Percentiles rank a stretch among this genome's conserved stretches.
Evolutionary conservation across 2,888 invertebrate species (phyloP).

Genomic region (Zygogramma bicolorata): DNA sequence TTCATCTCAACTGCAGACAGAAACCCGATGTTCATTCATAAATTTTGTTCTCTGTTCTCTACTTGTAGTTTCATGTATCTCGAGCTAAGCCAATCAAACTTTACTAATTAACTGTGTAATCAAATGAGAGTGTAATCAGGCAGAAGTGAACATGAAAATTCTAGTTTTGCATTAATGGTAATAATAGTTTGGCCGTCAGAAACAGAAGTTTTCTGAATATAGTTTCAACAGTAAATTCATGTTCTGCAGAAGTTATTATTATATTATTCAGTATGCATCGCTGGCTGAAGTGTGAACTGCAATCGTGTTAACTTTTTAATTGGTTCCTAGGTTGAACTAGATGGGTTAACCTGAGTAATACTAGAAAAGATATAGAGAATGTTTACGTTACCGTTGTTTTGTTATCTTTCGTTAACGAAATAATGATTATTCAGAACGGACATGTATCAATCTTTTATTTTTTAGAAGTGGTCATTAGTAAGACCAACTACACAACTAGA

Average conservation of each 20-base stretch:
- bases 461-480: no score
- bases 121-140: constrained; percentile 42
- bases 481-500: no score
- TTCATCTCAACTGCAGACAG: no score
- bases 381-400: not conserved
- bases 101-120: constrained; percentile 48
- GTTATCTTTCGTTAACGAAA: no score
- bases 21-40: no score
- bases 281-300: not conserved
- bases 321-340: not conserved
- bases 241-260: constrained; percentile 4
- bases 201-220: constrained; percentile 16
- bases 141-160: constrained; percentile 42
- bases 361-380: not conserved
- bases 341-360: not conserved
- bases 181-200: constrained; percentile 35
- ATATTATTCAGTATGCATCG: not conserved
- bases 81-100: constrained; percentile 47
- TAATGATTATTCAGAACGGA: no score
- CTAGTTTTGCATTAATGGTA: constrained; percentile 40
- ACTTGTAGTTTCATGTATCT: not conserved
- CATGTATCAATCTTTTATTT: no score
- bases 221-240: constrained; percentile 2
- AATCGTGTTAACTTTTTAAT: not conserved
- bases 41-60: not conserved